phyloP scores from a whole-genome alignment of 1,140 invertebrate genomes.

The Cephus cinctus region DNA sequence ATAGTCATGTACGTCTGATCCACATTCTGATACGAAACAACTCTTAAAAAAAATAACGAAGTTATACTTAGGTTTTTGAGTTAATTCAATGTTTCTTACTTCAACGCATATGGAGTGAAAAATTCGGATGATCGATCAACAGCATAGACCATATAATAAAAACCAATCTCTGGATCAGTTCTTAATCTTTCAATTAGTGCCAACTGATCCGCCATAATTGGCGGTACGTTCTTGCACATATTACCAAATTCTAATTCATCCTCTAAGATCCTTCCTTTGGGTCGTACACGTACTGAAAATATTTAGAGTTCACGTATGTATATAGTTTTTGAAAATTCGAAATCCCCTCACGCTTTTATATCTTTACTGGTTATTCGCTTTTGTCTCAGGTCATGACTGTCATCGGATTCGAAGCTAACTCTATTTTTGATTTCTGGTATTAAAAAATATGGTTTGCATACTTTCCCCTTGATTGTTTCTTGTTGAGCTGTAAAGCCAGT shows the following conservation, averaged over 20 bases:
- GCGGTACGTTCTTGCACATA: slow-evolving; percentile 34
- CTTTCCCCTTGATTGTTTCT: slow-evolving; percentile 19
- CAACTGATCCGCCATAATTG: slow-evolving; percentile 52
- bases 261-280: slow-evolving; percentile 18
- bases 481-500: slow-evolving; percentile 28
- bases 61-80: slow-evolving; percentile 1
- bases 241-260: not conserved
- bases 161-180: slow-evolving; percentile 55
- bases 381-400: too few relatives aligned
- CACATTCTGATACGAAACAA: slow-evolving; percentile 65
- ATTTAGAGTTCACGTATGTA: not conserved
- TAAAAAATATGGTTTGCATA: slow-evolving; percentile 15
- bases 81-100: slow-evolving; percentile 44
- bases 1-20: slow-evolving; percentile 67
- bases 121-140: slow-evolving; percentile 66
- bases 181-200: slow-evolving; percentile 59
- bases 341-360: too few relatives aligned
- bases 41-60: slow-evolving; percentile 44
- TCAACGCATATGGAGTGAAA: slow-evolving; percentile 69
- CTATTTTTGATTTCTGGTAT: not conserved
- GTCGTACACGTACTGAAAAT: slow-evolving; percentile 16
- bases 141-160: slow-evolving; percentile 70
- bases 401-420: not conserved
- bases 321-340: too few relatives aligned
- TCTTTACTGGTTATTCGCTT: too few relatives aligned